Evolutionary conservation across 1,140 invertebrate species (phyloP).

Genomic region (Heliconius nattereri): DNA sequence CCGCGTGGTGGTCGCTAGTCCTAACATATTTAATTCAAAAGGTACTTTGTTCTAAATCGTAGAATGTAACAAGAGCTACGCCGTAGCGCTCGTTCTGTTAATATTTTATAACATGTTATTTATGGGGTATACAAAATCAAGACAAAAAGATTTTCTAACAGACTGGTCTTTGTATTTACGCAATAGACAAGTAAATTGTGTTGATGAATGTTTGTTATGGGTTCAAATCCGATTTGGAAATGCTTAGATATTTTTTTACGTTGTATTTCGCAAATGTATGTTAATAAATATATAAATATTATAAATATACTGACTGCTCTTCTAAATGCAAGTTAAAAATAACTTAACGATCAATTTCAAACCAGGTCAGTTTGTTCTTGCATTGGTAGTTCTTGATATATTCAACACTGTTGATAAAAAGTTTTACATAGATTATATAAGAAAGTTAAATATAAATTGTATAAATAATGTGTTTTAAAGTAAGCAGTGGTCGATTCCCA

Average conservation of each 20-base stretch:
- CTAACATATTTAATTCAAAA: too few relatives aligned
- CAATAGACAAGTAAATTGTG: too few relatives aligned
- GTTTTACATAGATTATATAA: background rate
- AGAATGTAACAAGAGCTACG: conserved; percentile 1
- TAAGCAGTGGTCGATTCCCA: too few relatives aligned
- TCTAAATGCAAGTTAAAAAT: background rate
- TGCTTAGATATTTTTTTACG: too few relatives aligned
- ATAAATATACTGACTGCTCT: background rate
- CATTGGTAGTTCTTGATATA: background rate
- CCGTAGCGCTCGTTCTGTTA: background rate
- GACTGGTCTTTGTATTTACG: background rate
- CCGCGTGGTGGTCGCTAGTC: too few relatives aligned
- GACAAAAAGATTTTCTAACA: background rate
- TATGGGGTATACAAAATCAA: background rate
- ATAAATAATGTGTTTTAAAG: background rate
- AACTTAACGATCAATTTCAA: background rate
- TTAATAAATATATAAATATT: background rate
- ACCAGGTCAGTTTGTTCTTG: background rate
- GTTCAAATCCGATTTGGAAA: too few relatives aligned
- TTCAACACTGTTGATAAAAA: background rate
- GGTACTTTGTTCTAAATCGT: background rate
- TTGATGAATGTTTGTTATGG: too few relatives aligned
- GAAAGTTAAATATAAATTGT: background rate
- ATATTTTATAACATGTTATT: background rate
- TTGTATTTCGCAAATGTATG: background rate